Base-by-base conservation (phyloP, 2,113 vertebrate species). In the Barnardius zonarius region DNA sequence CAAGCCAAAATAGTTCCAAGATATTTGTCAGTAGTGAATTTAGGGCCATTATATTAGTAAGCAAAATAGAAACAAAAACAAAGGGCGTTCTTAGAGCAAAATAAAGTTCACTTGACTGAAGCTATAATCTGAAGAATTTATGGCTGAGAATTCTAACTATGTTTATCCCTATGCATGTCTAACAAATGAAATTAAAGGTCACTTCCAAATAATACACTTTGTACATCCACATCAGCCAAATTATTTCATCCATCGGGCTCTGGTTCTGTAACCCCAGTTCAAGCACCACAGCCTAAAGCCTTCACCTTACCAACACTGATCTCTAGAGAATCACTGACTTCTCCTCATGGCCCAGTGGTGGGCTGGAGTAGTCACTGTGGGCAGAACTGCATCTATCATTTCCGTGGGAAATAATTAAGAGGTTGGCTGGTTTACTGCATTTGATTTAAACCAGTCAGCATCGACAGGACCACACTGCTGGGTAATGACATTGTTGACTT, bases 151-250 rank as follows among this genome's bases (percentile, higher is more conserved):
- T 86, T 93, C 76, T 76, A 77, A 70, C 72, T 62, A 86, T 51
- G 81, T 89, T 88, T 78, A 70, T 41, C 94, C 89, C 54, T 90
- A 86, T 89, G 88, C 31, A 37, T 44, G 83, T 92, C 90, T 94
- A 77, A 92, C 92, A 95, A 95, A 95, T 74, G 48, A 96, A 95
- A 93, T 96, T 76, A 88, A 96, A 96, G 90, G 66, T 61, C 74
- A 83, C 54, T 79, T 33, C 31, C 89, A 94, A 92, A 90, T 80
- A 96, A 75, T 88, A 31, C 44, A 80, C 37, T 31, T 11, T n/a
- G 86, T 96, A 79, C 25, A n/a, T 92, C 59, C 44, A 48, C 81
- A 84, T 89, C 79, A 84, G 86, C 79, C 83, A 48, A 83, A 78
- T 31, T 77, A 39, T 41, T 68, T 35, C 69, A 70, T 48, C 41